Evolutionary conservation across 2,113 vertebrate species (phyloP).

Genomic region (Actenoides lindsayi): DNA sequence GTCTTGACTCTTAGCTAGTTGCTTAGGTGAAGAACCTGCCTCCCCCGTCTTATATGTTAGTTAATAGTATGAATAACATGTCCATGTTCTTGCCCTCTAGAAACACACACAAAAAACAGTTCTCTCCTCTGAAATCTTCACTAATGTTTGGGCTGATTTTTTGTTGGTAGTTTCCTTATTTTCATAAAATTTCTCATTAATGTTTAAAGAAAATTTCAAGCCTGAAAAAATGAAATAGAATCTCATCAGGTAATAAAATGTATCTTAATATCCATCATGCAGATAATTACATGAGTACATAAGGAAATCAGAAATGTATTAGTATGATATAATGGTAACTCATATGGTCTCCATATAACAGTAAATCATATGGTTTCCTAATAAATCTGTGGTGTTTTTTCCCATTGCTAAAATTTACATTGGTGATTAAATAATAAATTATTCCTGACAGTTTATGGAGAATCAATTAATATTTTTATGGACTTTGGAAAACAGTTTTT

Average conservation of each 20-base stretch:
- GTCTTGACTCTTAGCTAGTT: background rate
- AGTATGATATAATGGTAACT: background rate
- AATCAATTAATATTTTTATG: background rate
- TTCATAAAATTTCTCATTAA: background rate
- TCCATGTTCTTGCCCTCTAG: background rate
- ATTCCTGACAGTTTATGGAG: background rate
- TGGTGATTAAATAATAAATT: background rate
- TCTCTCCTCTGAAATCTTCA: background rate
- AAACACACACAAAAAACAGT: background rate
- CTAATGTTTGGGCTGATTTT: background rate
- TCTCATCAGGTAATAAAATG: background rate
- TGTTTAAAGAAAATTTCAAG: slow-evolving; percentile 16
- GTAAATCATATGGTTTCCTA: background rate
- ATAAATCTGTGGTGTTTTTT: background rate
- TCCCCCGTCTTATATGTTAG: background rate
- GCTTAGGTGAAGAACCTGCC: background rate
- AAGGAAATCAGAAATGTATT: background rate
- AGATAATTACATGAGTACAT: background rate
- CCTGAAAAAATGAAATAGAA: background rate
- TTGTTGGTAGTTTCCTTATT: background rate
- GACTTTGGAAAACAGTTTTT: background rate
- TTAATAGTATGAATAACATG: background rate
- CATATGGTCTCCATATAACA: background rate
- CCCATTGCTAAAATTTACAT: background rate
- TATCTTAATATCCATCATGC: background rate